Percentiles rank a stretch among this genome's conserved stretches.
phyloP scores from a whole-genome alignment of 2,888 invertebrate genomes.

The Pomacea canaliculata region DNA sequence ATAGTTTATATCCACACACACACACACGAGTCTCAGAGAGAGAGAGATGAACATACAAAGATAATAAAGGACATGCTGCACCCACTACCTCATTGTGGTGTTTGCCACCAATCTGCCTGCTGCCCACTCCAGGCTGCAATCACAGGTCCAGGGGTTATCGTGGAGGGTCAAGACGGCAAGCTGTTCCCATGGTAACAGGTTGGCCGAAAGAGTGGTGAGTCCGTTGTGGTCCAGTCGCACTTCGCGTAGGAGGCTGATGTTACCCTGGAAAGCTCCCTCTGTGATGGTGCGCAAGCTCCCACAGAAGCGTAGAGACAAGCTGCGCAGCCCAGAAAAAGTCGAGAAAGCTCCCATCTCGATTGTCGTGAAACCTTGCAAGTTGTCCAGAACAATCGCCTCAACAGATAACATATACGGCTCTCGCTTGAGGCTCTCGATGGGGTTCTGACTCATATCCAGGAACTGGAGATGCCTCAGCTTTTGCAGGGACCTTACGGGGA shows the following conservation, averaged over 20 bases:
- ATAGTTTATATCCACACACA: background rate
- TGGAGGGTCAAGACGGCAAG: slow-evolving; percentile 19
- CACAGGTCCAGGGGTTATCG: slow-evolving; percentile 31
- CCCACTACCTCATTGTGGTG: slow-evolving; percentile 12
- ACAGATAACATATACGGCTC: background rate
- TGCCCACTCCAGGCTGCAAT: slow-evolving; percentile 28
- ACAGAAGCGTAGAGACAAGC: slow-evolving; percentile 6
- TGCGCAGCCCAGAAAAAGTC: background rate
- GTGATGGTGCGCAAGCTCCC: slow-evolving; percentile 13
- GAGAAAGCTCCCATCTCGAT: slow-evolving; percentile 3
- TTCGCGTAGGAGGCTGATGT: slow-evolving; percentile 6
- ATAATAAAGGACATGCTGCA: background rate
- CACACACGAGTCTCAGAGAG: background rate
- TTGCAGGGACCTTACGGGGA: background rate
- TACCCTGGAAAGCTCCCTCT: slow-evolving; percentile 24
- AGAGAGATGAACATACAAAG: background rate
- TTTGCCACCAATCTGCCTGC: slow-evolving; percentile 2
- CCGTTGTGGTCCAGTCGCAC: slow-evolving; percentile 26
- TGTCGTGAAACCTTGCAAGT: background rate
- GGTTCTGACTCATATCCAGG: slow-evolving; percentile 12
- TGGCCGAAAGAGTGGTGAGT: slow-evolving; percentile 9
- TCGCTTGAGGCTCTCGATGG: background rate
- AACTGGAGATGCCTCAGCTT: slow-evolving; percentile 3
- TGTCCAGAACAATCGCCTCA: slow-evolving; percentile 4
- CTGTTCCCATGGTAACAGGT: slow-evolving; percentile 24